phyloP scores from a whole-genome alignment of 2,113 vertebrate species.

The Turdus rufiventris region DNA sequence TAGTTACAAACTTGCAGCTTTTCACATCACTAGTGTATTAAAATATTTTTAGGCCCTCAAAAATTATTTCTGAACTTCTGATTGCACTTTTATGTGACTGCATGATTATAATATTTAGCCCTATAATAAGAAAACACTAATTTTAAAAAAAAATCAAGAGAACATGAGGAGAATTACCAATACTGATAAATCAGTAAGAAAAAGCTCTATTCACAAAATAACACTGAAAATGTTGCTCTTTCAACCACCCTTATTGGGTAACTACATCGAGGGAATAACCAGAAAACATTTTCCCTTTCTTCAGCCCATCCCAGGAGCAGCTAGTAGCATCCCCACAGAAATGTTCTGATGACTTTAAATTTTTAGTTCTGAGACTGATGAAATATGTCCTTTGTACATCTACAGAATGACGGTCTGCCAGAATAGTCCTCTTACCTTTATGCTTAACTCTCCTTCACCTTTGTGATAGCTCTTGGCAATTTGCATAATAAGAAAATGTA shows the following conservation, averaged over 20 bases:
- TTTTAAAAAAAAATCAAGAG: not conserved
- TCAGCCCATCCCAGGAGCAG: not conserved
- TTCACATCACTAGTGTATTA: not conserved
- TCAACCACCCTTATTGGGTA: not conserved
- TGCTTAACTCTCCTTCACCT: constrained; percentile 62
- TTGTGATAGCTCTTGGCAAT: constrained; percentile 42
- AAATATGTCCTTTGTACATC: constrained; percentile 4
- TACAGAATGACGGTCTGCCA: not conserved
- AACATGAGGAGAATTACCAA: not conserved
- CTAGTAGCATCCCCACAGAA: not conserved
- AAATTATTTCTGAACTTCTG: not conserved
- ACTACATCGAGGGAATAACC: not conserved
- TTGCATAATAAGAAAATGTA: constrained; percentile 61
- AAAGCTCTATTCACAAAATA: not conserved
- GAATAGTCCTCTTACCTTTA: constrained; percentile 35
- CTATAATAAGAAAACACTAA: not conserved
- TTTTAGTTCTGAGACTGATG: not conserved
- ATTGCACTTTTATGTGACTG: not conserved
- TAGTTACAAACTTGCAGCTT: not conserved
- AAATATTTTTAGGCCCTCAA: not conserved
- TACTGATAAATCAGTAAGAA: not conserved
- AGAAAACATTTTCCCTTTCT: not conserved
- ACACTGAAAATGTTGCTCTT: not conserved
- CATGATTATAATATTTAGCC: not conserved
- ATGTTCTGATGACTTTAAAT: not conserved